phyloP scores from a whole-genome alignment of 2,888 invertebrate genomes.

The Tetanocera ferruginea region DNA sequence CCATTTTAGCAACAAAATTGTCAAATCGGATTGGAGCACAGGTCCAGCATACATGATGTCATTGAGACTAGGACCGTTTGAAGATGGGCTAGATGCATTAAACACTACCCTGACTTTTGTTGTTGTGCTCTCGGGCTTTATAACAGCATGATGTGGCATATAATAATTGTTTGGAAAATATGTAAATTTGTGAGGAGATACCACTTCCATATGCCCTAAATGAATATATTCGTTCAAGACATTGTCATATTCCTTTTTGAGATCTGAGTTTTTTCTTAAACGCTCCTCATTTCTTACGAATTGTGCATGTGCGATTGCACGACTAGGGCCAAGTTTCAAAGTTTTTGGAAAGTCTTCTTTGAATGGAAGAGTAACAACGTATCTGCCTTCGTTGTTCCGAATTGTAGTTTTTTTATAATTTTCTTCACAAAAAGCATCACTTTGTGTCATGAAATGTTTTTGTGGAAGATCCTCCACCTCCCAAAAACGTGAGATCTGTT shows the following conservation, averaged over 20 bases:
- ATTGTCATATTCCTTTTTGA: conserved; percentile 34
- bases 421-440: neutral
- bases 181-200: neutral
- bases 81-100: neutral
- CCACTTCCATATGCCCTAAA: neutral
- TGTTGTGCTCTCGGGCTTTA: too few relatives aligned
- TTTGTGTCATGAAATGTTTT: neutral
- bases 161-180: neutral
- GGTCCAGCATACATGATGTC: too few relatives aligned
- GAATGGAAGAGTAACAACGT: conserved; percentile 21
- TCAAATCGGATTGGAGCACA: neutral
- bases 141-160: neutral
- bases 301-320: conserved; percentile 6
- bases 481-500: neutral
- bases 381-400: neutral
- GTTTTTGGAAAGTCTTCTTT: neutral
- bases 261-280: neutral
- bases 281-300: conserved; percentile 37
- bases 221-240: conserved; percentile 17
- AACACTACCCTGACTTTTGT: neutral
- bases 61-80: too few relatives aligned
- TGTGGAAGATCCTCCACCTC: conserved; percentile 3
- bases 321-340: neutral
- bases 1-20: neutral
- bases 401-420: neutral